Conservation (phyloP, 1,140 invertebrate species). For the Trichonephila clavata region DNA sequence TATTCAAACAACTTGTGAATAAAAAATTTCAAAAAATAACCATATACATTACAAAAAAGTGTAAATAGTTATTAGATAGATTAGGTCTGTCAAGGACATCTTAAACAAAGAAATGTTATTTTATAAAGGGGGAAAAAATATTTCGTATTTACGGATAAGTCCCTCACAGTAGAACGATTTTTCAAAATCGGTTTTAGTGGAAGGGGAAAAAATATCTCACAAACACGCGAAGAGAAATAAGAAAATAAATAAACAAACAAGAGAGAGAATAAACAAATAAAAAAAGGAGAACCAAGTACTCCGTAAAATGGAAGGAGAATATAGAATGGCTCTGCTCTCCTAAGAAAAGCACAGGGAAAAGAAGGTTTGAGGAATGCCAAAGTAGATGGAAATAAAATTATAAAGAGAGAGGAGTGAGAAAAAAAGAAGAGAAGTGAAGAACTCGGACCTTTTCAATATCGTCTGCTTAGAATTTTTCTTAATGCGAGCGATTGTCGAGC, state of each 20-base stretch:
- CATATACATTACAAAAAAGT: too few relatives aligned
- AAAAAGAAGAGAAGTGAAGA: constrained; percentile 24
- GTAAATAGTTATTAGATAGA: too few relatives aligned
- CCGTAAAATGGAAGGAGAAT: constrained; percentile 52
- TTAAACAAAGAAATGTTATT: neutral
- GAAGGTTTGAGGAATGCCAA: constrained; percentile 63
- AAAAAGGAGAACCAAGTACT: constrained; percentile 54
- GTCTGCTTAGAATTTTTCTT: constrained; percentile 75
- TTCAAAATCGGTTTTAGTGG: neutral
- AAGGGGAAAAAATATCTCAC: neutral
- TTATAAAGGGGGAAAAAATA: neutral
- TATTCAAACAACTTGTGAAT: too few relatives aligned
- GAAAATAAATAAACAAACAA: constrained; percentile 59
- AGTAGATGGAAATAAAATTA: constrained; percentile 70
- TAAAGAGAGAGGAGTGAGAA: constrained; percentile 21
- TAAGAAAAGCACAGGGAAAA: constrained; percentile 47
- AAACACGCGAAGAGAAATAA: neutral
- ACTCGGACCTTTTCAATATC: constrained; percentile 74
- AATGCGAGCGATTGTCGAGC: constrained; percentile 66
- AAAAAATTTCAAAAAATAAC: too few relatives aligned
- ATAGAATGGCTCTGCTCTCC: constrained; percentile 43
- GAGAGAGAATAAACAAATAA: constrained; percentile 36
- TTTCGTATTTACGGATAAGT: constrained; percentile 17
- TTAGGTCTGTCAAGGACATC: too few relatives aligned
- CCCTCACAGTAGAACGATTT: neutral